Percentiles rank a stretch among this genome's conserved stretches.
Evolutionary conservation across 2,888 invertebrate species (phyloP).

Genomic region (Oscheius sp.): DNA sequence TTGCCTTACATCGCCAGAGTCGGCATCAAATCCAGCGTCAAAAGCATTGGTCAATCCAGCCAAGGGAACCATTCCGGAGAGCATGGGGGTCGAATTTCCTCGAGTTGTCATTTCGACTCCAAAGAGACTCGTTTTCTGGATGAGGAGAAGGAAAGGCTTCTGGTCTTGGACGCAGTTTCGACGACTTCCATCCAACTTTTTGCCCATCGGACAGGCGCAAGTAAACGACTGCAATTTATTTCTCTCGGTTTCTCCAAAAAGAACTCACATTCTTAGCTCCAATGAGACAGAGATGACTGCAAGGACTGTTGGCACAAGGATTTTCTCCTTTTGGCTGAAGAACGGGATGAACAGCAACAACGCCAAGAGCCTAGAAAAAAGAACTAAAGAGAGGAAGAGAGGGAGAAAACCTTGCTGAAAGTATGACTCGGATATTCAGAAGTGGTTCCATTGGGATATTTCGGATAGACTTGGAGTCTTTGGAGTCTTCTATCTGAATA

Average conservation of each 20-base stretch:
- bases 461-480: slow-evolving; percentile 66
- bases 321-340: slow-evolving; percentile 80
- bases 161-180: slow-evolving; percentile 77
- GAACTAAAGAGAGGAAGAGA: background rate
- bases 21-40: slow-evolving; percentile 90
- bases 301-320: slow-evolving; percentile 81
- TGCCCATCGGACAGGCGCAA: slow-evolving; percentile 90
- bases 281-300: slow-evolving; percentile 89
- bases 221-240: slow-evolving; percentile 74
- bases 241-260: background rate
- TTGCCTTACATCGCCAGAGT: slow-evolving; percentile 79
- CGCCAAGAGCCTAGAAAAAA: slow-evolving; percentile 80
- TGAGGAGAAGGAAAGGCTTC: slow-evolving; percentile 86
- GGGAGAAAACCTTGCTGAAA: slow-evolving; percentile 79
- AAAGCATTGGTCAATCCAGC: slow-evolving; percentile 77
- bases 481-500: slow-evolving; percentile 76
- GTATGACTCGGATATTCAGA: slow-evolving; percentile 78
- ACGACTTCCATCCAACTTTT: slow-evolving; percentile 63
- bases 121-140: slow-evolving; percentile 89
- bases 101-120: slow-evolving; percentile 75
- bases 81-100: slow-evolving; percentile 73
- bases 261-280: slow-evolving; percentile 74
- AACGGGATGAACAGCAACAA: slow-evolving; percentile 92
- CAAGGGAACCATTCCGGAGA: slow-evolving; percentile 70
- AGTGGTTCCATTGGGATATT: slow-evolving; percentile 69